phyloP scores from a whole-genome alignment of 2,797 vertebrate genomes.

The Melanotaenia maccullochi region DNA sequence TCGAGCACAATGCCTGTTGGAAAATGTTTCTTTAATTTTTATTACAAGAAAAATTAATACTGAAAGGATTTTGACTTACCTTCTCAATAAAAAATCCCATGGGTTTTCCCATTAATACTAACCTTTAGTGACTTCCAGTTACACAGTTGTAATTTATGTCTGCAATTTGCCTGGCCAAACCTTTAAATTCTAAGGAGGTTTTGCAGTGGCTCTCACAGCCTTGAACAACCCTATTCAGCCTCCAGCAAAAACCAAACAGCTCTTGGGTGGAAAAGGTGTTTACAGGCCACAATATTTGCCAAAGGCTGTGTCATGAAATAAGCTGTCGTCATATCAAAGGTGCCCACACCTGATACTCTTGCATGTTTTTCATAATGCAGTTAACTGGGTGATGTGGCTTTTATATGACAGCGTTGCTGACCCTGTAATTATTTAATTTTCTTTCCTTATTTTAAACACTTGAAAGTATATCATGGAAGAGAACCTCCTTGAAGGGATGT shows the following conservation, averaged over 20 bases:
- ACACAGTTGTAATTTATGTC: background rate
- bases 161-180: background rate
- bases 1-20: conserved; percentile 10
- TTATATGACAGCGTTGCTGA: background rate
- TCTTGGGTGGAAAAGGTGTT: background rate
- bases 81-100: background rate
- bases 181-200: background rate
- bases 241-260: background rate
- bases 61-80: background rate
- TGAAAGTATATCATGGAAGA: too few species aligned
- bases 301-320: background rate
- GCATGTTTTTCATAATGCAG: background rate
- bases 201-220: background rate
- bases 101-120: background rate
- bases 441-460: background rate
- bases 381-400: background rate
- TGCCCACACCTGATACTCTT: background rate
- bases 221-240: background rate
- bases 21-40: background rate
- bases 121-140: background rate
- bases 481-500: background rate
- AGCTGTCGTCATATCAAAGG: background rate
- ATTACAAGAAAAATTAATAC: background rate
- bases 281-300: background rate
- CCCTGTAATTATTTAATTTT: background rate